Base-by-base conservation (phyloP, 2,888 invertebrate genomes). In the Napeogenes inachia region DNA sequence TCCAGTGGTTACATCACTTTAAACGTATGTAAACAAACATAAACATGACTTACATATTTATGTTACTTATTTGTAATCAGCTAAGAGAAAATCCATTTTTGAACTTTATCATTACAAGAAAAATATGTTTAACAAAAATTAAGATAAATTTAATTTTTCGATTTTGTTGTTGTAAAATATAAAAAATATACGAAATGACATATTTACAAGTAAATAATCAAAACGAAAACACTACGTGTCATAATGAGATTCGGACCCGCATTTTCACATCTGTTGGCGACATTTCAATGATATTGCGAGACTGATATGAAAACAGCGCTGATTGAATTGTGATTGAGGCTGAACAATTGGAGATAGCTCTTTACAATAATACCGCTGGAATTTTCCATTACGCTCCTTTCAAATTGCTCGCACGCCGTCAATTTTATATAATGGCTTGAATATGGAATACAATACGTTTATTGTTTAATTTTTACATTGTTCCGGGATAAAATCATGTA, bases 291-390 rank as follows among this genome's bases (percentile, higher is more conserved):
- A 81, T 79, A 80, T 80, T 82, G 80, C 80, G 77, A 79, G 50
- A 79, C 77, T 61, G 79, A 80, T 81, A 81, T 80, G 82, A 80
- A 81, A 81, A 80, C 80, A 80, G 75, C 70, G 73, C 73, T 78
- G 82, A 84, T 83, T 81, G 83, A 82, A 80, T 82, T 73, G 77
- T 79, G 83, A 84, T 82, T 78, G 82, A 67, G 67, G 66, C 64
- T 68, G 73, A 75, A 76, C 76, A 79, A 77, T 76, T 69, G 70
- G 66, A 60, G 68, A 70, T 66, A 70, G 63, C 67, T 62, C 68
- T 68, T 72, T 66, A 66, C 64, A 65, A 64, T 66, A 64, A 68
- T 65, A 64, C 62, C 54, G 56, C 35, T 56, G 56, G 50, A 57
- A 38, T 60, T 60, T 63, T 56, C 56, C 63, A 63, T 63, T 63